Evolutionary conservation across 2,797 vertebrate species (phyloP).

Genomic region (Sebastes vulpes): DNA sequence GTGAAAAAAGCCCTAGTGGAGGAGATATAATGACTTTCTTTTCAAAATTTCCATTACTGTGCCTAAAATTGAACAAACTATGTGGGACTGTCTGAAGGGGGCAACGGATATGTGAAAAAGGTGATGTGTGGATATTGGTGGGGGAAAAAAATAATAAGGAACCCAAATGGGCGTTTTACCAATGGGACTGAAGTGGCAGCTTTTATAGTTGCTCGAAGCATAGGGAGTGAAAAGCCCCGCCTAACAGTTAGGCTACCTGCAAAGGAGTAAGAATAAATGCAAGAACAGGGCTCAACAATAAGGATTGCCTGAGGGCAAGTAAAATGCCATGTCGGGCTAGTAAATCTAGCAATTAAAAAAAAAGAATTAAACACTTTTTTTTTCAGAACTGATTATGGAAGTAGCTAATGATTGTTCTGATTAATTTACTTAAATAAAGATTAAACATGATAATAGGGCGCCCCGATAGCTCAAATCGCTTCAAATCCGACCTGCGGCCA

Average conservation of each 20-base stretch:
- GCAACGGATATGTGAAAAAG: neutral
- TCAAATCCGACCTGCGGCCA: no score
- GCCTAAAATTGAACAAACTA: neutral
- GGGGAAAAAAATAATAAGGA: neutral
- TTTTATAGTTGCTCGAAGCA: neutral
- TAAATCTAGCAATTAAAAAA: no score
- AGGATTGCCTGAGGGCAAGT: no score
- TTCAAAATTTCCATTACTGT: neutral
- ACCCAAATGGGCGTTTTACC: neutral
- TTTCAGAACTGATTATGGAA: no score
- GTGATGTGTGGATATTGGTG: neutral
- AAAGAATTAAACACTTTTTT: no score
- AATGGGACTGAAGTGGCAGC: neutral
- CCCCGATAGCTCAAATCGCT: no score
- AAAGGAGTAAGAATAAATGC: neutral
- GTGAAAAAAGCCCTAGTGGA: conserved; percentile 9
- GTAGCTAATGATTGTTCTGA: no score
- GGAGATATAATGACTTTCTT: conserved; percentile 12
- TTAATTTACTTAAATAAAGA: neutral
- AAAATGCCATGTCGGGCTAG: no score
- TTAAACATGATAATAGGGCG: neutral
- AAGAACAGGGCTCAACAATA: neutral
- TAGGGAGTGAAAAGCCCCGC: neutral
- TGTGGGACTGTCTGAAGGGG: neutral
- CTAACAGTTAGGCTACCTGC: neutral